Evolutionary conservation across 2,797 vertebrate species (phyloP), one percentile per base, ranked within the genome.

Genomic region (Microcaecilia unicolor): DNA sequence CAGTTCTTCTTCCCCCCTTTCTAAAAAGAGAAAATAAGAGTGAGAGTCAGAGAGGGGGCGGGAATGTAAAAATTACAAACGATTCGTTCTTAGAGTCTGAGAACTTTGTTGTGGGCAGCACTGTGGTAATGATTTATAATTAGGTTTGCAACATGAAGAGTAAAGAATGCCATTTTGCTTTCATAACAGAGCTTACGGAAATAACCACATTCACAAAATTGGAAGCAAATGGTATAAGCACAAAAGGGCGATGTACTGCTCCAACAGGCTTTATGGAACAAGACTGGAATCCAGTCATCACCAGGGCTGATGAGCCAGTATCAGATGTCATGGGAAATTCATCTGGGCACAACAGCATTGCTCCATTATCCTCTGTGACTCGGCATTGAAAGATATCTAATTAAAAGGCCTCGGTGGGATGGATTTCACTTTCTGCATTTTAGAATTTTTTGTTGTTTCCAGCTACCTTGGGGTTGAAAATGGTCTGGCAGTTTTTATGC

Each of bases 261-360:
- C 49, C 67, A 66, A 66, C 58, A 61, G 58, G n/a, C n/a, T n/a
- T n/a, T n/a, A n/a, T n/a, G n/a, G n/a, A n/a, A n/a, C n/a, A n/a
- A n/a, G n/a, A n/a, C n/a, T n/a, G n/a, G n/a, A n/a, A n/a, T n/a
- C n/a, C n/a, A 61, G 76, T 84, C 80, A 76, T 57, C 67, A 84
- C 76, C 81, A 67, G 66, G 80, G 79, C 81, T 64, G 76, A 83
- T 81, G 75, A 81, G 83, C 79, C 77, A 82, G 72, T 85, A 78
- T 76, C 63, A 73, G 88, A 86, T 82, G 81, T 87, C 88, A 90
- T 88, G 88, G 85, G 87, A 92, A 89, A 84, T 81, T 83, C 83
- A 70, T 80, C 71, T 58, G 72, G 60, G 78, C 74, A 78, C 84
- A 87, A 82, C 74, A 70, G 65, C 61, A 74, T 69, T 72, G 66